Evolutionary conservation across 2,113 vertebrate genomes (phyloP), one percentile per base, ranked within the genome.

Genomic region (Ceratotherium simum): DNA sequence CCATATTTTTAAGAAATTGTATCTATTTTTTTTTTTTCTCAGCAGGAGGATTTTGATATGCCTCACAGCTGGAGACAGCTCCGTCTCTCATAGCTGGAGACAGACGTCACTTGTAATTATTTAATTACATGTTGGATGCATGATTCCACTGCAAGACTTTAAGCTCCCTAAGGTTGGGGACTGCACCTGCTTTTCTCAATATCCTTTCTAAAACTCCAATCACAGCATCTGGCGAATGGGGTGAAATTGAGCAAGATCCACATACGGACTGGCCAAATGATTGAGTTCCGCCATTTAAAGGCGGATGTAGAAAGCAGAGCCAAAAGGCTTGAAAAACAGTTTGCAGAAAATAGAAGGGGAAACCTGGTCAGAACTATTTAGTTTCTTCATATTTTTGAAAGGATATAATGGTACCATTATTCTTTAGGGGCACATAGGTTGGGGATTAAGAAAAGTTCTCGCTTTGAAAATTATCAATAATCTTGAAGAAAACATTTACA

Each of bases 111-210:
- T 73, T 79, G n/a, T 42, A 86, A 87, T 82, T 65, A 92, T 60
- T 86, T 97, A 93, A 87, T 91, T 91, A 79, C n/a, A 5, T 33
- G 25, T 81, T 81, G 75, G 78, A 86, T 67, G 39, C 20, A 75
- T 70, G 42, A 64, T 51, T 85, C 85, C 29, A 18, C 39, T 91
- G 25, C 16, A 91, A 84, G 75, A 60, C 20, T 69, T 75, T 86
- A 92, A 91, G 54, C 36, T 42, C 56, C 36, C 75, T 92, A 73
- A 73, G 16, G 39, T 92, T 86, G 58, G 73, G 62, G 25, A n/a
- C 39, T 31, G 6, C 17, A 25, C 12, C 90, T 75, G 2, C 67
- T 75, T 82, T n/a, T 12, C 8, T 60, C 36, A 73, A 18, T 58
- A 82, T 10, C 4, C 33, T 91, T 80, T 81, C 76, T 56, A 42